Evolutionary conservation across 2,888 invertebrate genomes (phyloP).

Genomic region (Amphipoea oculea): DNA sequence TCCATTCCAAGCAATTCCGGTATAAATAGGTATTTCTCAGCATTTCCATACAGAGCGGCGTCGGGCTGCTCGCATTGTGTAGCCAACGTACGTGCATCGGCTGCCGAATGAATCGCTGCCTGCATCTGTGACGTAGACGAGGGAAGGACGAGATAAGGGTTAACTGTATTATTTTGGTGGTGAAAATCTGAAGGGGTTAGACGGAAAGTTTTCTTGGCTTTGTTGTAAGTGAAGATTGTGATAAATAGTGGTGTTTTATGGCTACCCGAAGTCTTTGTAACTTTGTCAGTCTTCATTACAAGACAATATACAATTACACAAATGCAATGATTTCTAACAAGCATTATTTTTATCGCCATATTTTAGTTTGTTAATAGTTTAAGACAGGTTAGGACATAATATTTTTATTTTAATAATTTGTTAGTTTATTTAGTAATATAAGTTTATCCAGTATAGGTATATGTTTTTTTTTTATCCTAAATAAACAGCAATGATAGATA

Average conservation of each 20-base stretch:
- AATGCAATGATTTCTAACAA: not conserved
- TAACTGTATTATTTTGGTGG: slow-evolving; percentile 21
- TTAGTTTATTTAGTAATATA: too few species aligned
- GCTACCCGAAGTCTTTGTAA: not conserved
- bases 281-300: not conserved
- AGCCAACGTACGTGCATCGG: slow-evolving; percentile 76
- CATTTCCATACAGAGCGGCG: slow-evolving; percentile 66
- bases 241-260: not conserved
- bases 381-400: too few species aligned
- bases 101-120: slow-evolving; percentile 81
- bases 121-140: slow-evolving; percentile 69
- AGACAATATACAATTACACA: not conserved
- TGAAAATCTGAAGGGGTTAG: not conserved
- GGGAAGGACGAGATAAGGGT: slow-evolving; percentile 48
- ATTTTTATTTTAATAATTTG: too few species aligned
- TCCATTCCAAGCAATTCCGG: slow-evolving; percentile 51
- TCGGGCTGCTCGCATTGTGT: slow-evolving; percentile 51
- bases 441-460: too few species aligned
- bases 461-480: too few species aligned
- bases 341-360: too few species aligned
- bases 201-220: not conserved
- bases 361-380: too few species aligned
- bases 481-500: too few species aligned
- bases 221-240: not conserved
- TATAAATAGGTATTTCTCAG: slow-evolving; percentile 63